Evolutionary conservation across 92 coral and sea anemone genomes (phyloP), one percentile per base, ranked within the genome.

Genomic region (Umimayanthus kanabou): DNA sequence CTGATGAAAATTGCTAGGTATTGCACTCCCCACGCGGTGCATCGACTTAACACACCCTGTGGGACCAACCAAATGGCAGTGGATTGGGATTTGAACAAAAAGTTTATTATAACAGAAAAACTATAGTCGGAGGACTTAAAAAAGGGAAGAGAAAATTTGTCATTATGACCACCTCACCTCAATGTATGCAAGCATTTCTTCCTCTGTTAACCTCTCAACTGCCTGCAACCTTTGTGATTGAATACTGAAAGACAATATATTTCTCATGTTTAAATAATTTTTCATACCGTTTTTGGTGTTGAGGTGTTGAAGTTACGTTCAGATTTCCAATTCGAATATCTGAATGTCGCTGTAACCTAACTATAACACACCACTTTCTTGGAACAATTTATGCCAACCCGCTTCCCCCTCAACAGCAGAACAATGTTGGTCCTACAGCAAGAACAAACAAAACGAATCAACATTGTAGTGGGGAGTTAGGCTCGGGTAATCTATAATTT

Each of bases 191-290:
- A 95, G 49, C 77, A 97, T 89, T 84, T 95, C 98, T 85, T 97
- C 98, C 67, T 92, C 90, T 28, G 93, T 89, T 29, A 97, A 95
- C 76, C 88, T 88, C 70, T 94, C 93, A 50, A 82, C 87, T 65
- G 99, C 99, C 81, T 97, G 98, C 73, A 92, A 89, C 85, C 94
- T 97, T 79, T 95, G 95, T 25, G 89, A 89, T 79, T 92, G 91
- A 87, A 90, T 82, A 77, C 99, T 97, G 64, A 15, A 28, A 89
- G 80, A 90, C 73, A 75, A 79, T 84, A 82, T 3, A 81, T 1
- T 65, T 4, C 18, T 14, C 2, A 42, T 5, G 78, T 33, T 73
- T 47, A 47, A 47, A 47, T 47, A 9, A 47, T 6, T 5, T 1
- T 9, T 5, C 11, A 47, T 9, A 47, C 50, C 1, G 50, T 47